Conservation (phyloP, 2,797 vertebrate genomes). For the Cossypha dichroa region DNA sequence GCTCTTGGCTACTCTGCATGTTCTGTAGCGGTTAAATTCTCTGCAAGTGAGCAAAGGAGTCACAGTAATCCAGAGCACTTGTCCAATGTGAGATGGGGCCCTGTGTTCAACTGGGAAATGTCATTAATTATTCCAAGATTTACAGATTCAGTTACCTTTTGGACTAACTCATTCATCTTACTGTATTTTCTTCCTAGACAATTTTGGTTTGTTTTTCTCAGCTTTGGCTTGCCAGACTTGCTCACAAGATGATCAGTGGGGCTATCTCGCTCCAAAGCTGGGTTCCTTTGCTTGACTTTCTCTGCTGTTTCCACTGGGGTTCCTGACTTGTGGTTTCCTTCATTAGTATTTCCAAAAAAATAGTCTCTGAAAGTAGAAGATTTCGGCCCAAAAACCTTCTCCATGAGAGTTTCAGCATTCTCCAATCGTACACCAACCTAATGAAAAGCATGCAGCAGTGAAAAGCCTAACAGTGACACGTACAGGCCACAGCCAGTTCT, state of each 20-base stretch:
- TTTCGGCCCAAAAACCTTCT: conserved; percentile 72
- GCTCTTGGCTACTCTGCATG: neutral
- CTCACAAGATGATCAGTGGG: neutral
- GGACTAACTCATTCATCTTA: conserved; percentile 77
- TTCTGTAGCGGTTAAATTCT: neutral
- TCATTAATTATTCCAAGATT: neutral
- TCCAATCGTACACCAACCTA: conserved; percentile 84
- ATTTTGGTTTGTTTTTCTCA: conserved; percentile 39
- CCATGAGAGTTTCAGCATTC: conserved; percentile 81
- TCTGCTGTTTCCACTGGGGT: neutral
- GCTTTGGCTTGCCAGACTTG: conserved; percentile 13
- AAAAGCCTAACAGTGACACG: neutral
- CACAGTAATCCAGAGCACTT: neutral
- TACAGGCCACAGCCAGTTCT: neutral
- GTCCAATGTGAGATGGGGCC: neutral
- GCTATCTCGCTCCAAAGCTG: neutral
- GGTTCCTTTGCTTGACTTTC: conserved; percentile 49
- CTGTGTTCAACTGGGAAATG: neutral
- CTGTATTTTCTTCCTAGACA: conserved; percentile 75
- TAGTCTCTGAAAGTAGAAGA: conserved; percentile 38
- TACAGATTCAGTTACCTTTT: conserved; percentile 76
- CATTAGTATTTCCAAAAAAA: conserved; percentile 9
- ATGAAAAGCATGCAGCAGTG: neutral
- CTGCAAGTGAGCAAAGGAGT: neutral
- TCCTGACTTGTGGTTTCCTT: conserved; percentile 1